Base-by-base conservation (phyloP, 92 coral and sea anemone species). In the Palythoa grandiflora region DNA sequence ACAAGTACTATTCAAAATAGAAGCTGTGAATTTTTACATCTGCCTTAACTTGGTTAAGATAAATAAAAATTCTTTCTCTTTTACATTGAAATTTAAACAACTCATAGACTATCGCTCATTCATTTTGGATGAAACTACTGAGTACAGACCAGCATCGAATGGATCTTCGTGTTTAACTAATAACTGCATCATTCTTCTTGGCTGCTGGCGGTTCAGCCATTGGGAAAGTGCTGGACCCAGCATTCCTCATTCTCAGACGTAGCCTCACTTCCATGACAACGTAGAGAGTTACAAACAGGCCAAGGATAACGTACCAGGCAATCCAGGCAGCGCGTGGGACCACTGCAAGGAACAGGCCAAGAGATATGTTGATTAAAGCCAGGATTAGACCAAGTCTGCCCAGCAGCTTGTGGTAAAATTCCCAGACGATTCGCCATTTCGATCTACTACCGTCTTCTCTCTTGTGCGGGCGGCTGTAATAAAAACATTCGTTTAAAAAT, bases 271-370 rank as follows among this genome's bases (percentile, higher is more conserved):
- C 97, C 97, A 97, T 93, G 70, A 91, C 73, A 5, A 95, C 50
- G 91, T 95, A 94, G 83, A 90, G 54, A 15, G 85, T 14, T 2
- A 94, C 78, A 87, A 91, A 79, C 51, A 91, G 38, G 8, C 90
- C 94, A 1, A 97, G 88, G 15, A 94, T 84, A 36, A 80, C 99
- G 83, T 88, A 97, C 99, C 99, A 97, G 53, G 90, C 88, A 9
- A 94, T 94, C 96, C 96, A 97, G 28, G 94, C 98, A 8, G 88
- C 97, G 1, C 71, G 79, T 6, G 99, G 99, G 5, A 91, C 93
- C 89, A 97, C 98, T 75, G 98, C 99, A 51, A 97, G 91, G 85
- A 97, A 89, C 61, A 97, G 78, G 9, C 99, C 99, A 4, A 97
- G 93, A 36, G 90, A 92, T 57, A 97, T 97, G 84, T 97, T 97